Base-by-base conservation (phyloP, 2,797 vertebrate species). In the Aldrovandia affinis region DNA sequence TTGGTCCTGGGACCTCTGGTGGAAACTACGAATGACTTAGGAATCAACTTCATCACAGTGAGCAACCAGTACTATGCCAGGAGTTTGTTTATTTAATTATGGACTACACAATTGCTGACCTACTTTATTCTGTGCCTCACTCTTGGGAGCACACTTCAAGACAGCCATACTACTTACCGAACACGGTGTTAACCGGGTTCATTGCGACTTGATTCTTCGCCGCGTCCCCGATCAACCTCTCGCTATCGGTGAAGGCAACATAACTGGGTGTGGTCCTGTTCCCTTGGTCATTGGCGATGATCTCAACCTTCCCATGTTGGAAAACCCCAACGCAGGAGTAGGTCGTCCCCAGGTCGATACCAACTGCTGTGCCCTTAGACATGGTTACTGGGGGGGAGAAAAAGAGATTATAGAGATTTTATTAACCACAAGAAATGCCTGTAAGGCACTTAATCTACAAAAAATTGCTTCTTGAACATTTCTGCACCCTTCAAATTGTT, bases 251-350 rank as follows among this genome's bases (percentile, higher is more conserved):
- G 86, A 97, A 97, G 3, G 96, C 96, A 0, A 97, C 96, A 0
- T 97, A 97, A 87, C 96, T 97, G 0, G 96, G 96, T 0, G 96
- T 97, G 89, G 96, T 97, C 73, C 96, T 91, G 93, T 97, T 97
- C 0, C 96, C 96, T 91, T 97, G 97, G 86, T 97, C 97, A 0
- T 97, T 97, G 89, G 96, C 96, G 81, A 97, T 97, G 86, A 97
- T 97, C 77, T 97, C 97, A 89, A 97, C 97, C 89, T 96, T 97
- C 4, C 96, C 96, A 22, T 97, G 96, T 8, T 97, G 96, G 92
- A 97, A 97, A 0, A 97, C 96, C 0, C 96, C 96, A 33, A 97
- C 97, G 22, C 96, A 97, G 3, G 96, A 97, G 59, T 97, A 97
- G 86, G 96, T 97, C 92, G 97, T 97, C 87, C 97, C 96, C 36